Evolutionary conservation across 1,140 invertebrate genomes (phyloP).

Genomic region (Oreohelix idahoensis): DNA sequence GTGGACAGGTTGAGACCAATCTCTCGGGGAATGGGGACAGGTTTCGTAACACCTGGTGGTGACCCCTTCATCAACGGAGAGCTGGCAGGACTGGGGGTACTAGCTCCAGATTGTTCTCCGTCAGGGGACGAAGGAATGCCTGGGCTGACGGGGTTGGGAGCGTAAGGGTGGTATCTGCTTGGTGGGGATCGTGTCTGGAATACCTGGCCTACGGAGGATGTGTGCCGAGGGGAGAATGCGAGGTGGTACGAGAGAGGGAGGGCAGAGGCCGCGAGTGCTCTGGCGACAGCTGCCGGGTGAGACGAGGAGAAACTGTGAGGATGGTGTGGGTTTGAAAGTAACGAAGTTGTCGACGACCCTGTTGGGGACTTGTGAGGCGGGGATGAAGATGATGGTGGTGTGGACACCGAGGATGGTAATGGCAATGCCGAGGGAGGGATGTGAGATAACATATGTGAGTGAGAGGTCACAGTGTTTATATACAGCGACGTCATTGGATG

Average conservation of each 20-base stretch:
- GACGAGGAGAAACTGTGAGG: constrained; percentile 21
- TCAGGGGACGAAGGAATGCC: constrained; percentile 21
- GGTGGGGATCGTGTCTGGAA: constrained; percentile 32
- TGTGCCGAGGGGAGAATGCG: constrained; percentile 16
- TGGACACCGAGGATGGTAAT: background rate
- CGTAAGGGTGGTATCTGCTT: constrained; percentile 44
- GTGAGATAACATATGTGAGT: constrained; percentile 21
- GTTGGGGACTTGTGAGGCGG: constrained; percentile 11
- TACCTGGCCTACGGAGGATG: background rate
- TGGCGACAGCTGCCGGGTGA: constrained; percentile 17
- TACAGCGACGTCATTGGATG: constrained; percentile 42
- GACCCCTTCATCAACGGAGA: constrained; percentile 26
- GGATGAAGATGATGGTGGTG: constrained; percentile 19
- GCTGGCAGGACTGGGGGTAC: constrained; percentile 39
- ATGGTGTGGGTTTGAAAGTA: background rate
- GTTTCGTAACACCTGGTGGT: constrained; percentile 33
- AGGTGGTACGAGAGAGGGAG: constrained; percentile 37
- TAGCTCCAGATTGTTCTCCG: constrained; percentile 15
- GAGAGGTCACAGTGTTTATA: constrained; percentile 39
- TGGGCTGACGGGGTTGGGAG: constrained; percentile 42
- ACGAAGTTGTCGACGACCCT: constrained; percentile 3
- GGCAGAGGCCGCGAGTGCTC: constrained; percentile 23
- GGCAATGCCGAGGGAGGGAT: constrained; percentile 5
- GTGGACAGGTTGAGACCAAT: constrained; percentile 30
- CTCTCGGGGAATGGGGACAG: constrained; percentile 38